Conservation (phyloP, 1,140 invertebrate genomes). For the Aphelinus atriplicis region DNA sequence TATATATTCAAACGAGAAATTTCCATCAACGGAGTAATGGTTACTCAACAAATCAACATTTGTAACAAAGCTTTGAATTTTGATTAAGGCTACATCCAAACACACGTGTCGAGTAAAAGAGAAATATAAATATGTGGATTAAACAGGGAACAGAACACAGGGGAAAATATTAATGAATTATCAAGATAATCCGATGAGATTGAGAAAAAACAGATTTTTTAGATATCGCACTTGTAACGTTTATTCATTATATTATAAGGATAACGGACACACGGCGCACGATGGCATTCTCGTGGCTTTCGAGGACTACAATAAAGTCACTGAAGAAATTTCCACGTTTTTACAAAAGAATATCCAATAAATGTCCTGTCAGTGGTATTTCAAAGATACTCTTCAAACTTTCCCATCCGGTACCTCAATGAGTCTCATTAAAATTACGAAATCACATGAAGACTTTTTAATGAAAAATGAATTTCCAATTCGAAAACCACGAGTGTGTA, state of each 20-base stretch:
- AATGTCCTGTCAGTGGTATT: too few species aligned
- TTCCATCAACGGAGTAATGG: too few species aligned
- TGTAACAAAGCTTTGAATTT: too few species aligned
- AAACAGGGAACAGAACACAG: neutral
- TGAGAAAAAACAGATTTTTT: slow-evolving; percentile 57
- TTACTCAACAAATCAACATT: too few species aligned
- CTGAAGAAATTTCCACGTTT: slow-evolving; percentile 3
- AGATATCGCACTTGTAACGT: slow-evolving; percentile 64
- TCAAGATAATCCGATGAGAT: neutral
- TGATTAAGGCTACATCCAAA: too few species aligned
- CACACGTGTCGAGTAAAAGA: slow-evolving; percentile 56
- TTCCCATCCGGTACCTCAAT: too few species aligned
- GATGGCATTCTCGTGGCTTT: slow-evolving; percentile 48
- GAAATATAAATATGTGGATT: neutral
- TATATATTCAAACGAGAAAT: neutral
- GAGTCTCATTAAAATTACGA: neutral
- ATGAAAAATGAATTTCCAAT: slow-evolving; percentile 6
- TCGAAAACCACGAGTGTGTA: slow-evolving; percentile 48
- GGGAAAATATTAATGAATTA: neutral
- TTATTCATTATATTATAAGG: slow-evolving; percentile 57
- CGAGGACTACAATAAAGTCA: neutral
- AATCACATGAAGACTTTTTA: neutral
- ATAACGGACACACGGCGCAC: slow-evolving; percentile 49
- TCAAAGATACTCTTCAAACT: too few species aligned
- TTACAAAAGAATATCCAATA: slow-evolving; percentile 1